phyloP scores from a whole-genome alignment of 2,113 vertebrate species.

The Urocynchramus pylzowi region DNA sequence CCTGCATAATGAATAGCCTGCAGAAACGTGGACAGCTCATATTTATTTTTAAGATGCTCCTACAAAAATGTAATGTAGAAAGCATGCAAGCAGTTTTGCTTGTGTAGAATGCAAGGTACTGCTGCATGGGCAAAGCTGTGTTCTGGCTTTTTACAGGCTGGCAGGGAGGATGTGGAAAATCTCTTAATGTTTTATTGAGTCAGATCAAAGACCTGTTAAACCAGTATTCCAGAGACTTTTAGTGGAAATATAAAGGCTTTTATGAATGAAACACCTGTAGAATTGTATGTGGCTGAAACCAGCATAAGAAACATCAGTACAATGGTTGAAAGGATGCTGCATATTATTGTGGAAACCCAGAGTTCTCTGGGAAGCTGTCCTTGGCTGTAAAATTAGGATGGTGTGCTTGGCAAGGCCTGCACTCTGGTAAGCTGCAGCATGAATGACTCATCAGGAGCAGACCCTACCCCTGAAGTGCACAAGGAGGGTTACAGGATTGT shows the following conservation, averaged over 20 bases:
- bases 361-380: background rate
- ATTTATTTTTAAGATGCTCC: accelerated
- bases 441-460: accelerated
- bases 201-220: background rate
- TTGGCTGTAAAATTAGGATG: background rate
- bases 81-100: accelerated
- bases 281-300: background rate
- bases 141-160: background rate
- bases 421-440: background rate
- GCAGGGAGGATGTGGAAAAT: background rate
- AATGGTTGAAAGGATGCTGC: background rate
- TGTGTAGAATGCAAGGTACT: too few species aligned
- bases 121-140: accelerated
- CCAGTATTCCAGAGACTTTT: too few species aligned
- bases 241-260: background rate
- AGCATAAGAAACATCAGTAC: background rate
- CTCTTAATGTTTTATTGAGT: background rate
- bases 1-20: accelerated
- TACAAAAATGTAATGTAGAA: background rate
- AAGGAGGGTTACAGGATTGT: background rate
- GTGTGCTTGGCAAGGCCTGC: background rate
- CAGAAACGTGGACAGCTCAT: accelerated
- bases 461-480: background rate
- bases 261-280: background rate
- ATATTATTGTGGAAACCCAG: background rate